Conservation (phyloP, 1,140 invertebrate species). For the Aethina tumida region DNA sequence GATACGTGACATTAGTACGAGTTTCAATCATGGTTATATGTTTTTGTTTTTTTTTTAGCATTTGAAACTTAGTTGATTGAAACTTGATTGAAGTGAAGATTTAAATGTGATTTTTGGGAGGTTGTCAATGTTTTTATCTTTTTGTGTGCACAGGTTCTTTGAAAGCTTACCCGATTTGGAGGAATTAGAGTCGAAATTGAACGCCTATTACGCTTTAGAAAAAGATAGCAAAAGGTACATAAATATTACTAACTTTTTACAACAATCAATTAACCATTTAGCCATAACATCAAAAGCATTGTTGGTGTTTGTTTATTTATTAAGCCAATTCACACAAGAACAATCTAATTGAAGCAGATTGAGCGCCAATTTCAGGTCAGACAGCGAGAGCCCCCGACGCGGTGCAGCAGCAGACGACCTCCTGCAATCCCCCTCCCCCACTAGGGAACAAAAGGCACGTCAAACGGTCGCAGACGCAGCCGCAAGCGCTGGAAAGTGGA, state of each 20-base stretch:
- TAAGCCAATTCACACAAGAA: no score
- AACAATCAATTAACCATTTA: no score
- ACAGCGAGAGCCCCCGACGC: conserved; percentile 31
- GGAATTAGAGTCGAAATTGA: conserved; percentile 65
- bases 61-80: background rate
- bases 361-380: conserved; percentile 21
- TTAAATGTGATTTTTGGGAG: background rate
- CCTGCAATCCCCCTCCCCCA: conserved; percentile 33
- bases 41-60: conserved; percentile 1
- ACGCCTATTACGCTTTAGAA: conserved; percentile 67
- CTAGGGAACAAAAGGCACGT: conserved; percentile 35
- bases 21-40: no score
- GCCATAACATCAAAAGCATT: no score
- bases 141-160: conserved; percentile 42
- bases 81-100: background rate
- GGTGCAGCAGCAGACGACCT: conserved; percentile 18
- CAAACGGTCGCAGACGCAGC: conserved; percentile 35
- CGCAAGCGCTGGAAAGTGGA: conserved; percentile 32
- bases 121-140: conserved; percentile 9
- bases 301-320: no score
- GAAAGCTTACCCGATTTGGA: conserved; percentile 59
- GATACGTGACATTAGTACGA: no score
- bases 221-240: conserved; percentile 49
- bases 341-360: no score
- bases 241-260: no score